phyloP scores from a whole-genome alignment of 37 sponge, comb jelly and placozoan species.

The Halichondria panicea region DNA sequence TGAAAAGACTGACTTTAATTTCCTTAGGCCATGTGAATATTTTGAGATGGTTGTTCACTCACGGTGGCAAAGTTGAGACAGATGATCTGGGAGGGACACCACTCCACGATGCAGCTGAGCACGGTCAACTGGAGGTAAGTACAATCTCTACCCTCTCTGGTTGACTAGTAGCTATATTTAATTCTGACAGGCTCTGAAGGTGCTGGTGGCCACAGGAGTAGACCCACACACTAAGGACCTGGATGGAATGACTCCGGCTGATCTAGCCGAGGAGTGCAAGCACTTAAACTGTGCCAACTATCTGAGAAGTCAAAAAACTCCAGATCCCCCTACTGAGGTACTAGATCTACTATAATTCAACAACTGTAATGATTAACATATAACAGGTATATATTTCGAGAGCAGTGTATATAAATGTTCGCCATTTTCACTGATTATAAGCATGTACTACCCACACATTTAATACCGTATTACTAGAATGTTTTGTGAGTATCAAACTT shows the following conservation, averaged over 20 bases:
- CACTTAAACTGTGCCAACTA: slow-evolving; percentile 46
- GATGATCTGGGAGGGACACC: slow-evolving; percentile 84
- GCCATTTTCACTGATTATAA: too few relatives aligned
- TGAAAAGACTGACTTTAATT: slow-evolving; percentile 5
- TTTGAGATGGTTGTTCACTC: slow-evolving; percentile 48
- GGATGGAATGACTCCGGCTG: slow-evolving; percentile 71
- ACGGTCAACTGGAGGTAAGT: slow-evolving; percentile 67
- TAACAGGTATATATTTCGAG: too few relatives aligned
- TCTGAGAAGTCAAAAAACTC: slow-evolving; percentile 3
- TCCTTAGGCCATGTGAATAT: slow-evolving; percentile 37
- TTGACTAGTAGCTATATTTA: not conserved
- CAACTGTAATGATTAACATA: not conserved
- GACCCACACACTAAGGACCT: slow-evolving; percentile 49
- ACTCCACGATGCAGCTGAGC: slow-evolving; percentile 85
- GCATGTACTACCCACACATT: too few relatives aligned
- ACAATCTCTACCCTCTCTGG: not conserved
- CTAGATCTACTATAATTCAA: too few relatives aligned
- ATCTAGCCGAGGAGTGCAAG: slow-evolving; percentile 62
- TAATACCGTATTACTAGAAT: too few relatives aligned
- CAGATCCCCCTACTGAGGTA: not conserved
- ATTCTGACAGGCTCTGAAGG: slow-evolving; percentile 44
- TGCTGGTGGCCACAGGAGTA: slow-evolving; percentile 50
- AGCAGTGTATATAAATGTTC: too few relatives aligned
- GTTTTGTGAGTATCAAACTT: too few relatives aligned
- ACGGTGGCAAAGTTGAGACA: slow-evolving; percentile 42